Evolutionary conservation across 2,797 vertebrate species (phyloP), one percentile per base, ranked within the genome.

Genomic region (Peromyscus nudipes): DNA sequence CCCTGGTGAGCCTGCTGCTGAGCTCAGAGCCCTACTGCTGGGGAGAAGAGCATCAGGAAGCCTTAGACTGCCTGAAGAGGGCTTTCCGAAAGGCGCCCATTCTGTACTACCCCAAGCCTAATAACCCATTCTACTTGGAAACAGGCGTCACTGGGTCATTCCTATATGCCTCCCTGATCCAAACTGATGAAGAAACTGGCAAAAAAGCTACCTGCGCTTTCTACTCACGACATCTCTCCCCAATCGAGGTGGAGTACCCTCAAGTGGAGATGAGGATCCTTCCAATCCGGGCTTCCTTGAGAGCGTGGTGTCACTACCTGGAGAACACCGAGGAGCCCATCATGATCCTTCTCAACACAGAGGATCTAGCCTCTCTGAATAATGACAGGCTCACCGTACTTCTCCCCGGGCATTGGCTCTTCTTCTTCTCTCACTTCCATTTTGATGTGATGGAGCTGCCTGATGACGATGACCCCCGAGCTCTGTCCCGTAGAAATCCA

Each of bases 251-350:
- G 7, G 37, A 71, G 11, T 89, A 91, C 94, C 81, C 97, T 2
- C 82, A 0, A 0, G 60, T 92, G 43, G 91, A 94, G 86, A 25
- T 77, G 97, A 97, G 62, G 89, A 40, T 94, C 40, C 94, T 98
- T 23, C 92, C 97, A 0, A 49, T 98, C 0, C 73, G 95, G 97
- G 96, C 97, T 76, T 76, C 98, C 97, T 97, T 98, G 85, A 82
- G 23, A 81, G 98, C 96, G 96, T 98, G 98, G 97, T 75, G 81
- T 19, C 96, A 87, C 96, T 98, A 97, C 97, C 98, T 98, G 97
- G 98, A 98, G 97, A 97, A 97, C 97, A 97, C 94, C 97, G 97
- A 97, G 97, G 97, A 98, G 97, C 96, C 98, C 92, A 97, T 98
- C 97, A 97, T 98, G 97, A 96, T 97, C 96, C 97, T 97, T 94